phyloP scores from a whole-genome alignment of 1,140 invertebrate genomes.

The Pygmarrhopalites habei region DNA sequence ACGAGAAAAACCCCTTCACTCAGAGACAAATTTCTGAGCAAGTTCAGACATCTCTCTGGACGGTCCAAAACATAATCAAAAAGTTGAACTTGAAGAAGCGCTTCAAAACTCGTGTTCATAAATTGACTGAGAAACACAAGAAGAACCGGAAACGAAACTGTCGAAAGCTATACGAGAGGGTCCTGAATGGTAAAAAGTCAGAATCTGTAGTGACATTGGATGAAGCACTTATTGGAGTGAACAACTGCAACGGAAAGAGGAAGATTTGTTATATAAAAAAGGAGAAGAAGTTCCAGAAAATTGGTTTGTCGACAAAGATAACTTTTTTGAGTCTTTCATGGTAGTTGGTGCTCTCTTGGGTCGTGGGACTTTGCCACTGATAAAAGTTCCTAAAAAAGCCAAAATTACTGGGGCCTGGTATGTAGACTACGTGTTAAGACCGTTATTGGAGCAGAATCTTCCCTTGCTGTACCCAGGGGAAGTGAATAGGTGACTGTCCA shows the following conservation, averaged over 20 bases:
- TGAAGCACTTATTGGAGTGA: slow-evolving; percentile 3
- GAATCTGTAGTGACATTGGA: slow-evolving; percentile 19
- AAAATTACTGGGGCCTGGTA: slow-evolving; percentile 8
- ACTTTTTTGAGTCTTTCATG: slow-evolving; percentile 11
- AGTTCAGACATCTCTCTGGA: no score
- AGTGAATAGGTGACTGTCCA: neutral
- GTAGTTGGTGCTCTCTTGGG: slow-evolving; percentile 8
- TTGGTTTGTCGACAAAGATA: neutral
- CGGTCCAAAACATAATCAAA: no score
- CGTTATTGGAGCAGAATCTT: slow-evolving; percentile 8
- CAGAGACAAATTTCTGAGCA: no score
- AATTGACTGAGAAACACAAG: neutral
- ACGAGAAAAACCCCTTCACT: no score
- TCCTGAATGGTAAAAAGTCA: slow-evolving; percentile 5
- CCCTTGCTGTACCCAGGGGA: neutral
- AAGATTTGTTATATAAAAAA: slow-evolving; percentile 1
- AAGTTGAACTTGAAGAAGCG: no score
- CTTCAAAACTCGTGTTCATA: slow-evolving; percentile 10
- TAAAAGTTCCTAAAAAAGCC: slow-evolving; percentile 10
- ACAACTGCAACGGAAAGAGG: neutral
- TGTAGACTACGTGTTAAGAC: slow-evolving; percentile 10
- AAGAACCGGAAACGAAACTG: neutral
- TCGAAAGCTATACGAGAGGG: slow-evolving; percentile 8
- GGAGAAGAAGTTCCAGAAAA: neutral
- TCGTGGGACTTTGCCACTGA: slow-evolving; percentile 4